These are phyloP conservation scores for Lacanobia wlatinum DNA, from an alignment of 2,888 invertebrate genomes.

Conservation along the genomic window DNA sequence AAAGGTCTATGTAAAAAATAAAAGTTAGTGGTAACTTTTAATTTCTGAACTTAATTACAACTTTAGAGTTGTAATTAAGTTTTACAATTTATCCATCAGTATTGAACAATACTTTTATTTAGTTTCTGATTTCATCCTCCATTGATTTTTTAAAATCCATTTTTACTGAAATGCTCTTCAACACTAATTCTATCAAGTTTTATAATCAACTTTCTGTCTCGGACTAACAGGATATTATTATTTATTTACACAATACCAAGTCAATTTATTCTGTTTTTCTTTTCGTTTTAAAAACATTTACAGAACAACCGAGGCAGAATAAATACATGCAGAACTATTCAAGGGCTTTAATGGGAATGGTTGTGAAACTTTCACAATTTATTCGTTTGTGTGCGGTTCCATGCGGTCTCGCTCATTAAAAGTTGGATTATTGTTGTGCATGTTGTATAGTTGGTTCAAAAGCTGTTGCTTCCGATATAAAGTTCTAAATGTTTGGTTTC, in stretches of 20 bases:
- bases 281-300: conserved; percentile 42
- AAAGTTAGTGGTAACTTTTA: background rate
- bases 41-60: no score
- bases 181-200: conserved; percentile 11
- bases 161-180: conserved; percentile 1
- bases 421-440: background rate
- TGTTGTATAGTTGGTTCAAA: no score
- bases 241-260: conserved; percentile 20
- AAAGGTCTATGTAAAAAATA: background rate
- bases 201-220: conserved; percentile 10
- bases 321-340: background rate
- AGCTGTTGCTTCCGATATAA: no score
- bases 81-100: no score
- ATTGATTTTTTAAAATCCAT: background rate
- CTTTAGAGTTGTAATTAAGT: no score
- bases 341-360: background rate
- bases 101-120: no score
- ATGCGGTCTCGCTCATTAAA: conserved; percentile 19
- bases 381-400: conserved; percentile 4
- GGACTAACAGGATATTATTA: background rate
- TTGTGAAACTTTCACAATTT: background rate
- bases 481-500: no score
- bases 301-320: conserved; percentile 31
- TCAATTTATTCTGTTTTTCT: conserved; percentile 13
- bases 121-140: background rate